These are phyloP conservation scores for Lutjanus campechanus DNA, from an alignment of 2,797 vertebrate genomes.

Conservation along the genomic window DNA sequence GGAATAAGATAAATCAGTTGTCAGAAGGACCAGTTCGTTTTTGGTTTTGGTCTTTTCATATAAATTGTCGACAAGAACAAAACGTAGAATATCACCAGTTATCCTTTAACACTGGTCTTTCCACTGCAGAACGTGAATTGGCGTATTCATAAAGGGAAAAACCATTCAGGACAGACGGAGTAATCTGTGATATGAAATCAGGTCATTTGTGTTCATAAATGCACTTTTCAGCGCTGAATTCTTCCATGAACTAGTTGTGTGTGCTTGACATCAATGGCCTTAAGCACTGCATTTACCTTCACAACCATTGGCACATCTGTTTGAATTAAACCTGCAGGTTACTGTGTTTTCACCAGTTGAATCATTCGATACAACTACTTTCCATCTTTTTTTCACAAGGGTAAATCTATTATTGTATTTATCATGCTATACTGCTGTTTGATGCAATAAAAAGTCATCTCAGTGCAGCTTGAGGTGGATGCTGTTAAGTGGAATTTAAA, in stretches of 20 bases:
- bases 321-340: slow-evolving; percentile 31
- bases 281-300: slow-evolving; percentile 42
- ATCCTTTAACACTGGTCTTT: background rate
- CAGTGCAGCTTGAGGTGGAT: slow-evolving; percentile 7
- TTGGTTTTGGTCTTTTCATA: slow-evolving; percentile 17
- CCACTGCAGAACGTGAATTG: slow-evolving; percentile 4
- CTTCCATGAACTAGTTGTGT: slow-evolving; percentile 17
- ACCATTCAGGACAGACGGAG: background rate
- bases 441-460: slow-evolving; percentile 81
- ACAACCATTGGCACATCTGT: slow-evolving; percentile 37
- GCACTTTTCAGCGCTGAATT: background rate
- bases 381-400: slow-evolving; percentile 16
- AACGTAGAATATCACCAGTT: background rate
- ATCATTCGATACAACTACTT: slow-evolving; percentile 36
- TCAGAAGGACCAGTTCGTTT: background rate
- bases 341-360: slow-evolving; percentile 35
- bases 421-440: slow-evolving; percentile 76
- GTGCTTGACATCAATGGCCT: slow-evolving; percentile 32
- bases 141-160: slow-evolving; percentile 6
- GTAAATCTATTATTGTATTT: slow-evolving; percentile 63
- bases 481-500: background rate
- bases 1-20: background rate
- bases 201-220: slow-evolving; percentile 22
- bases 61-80: background rate
- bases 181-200: slow-evolving; percentile 19